Conservation (phyloP, 1,140 invertebrate genomes). For the Chlorops oryzae region DNA sequence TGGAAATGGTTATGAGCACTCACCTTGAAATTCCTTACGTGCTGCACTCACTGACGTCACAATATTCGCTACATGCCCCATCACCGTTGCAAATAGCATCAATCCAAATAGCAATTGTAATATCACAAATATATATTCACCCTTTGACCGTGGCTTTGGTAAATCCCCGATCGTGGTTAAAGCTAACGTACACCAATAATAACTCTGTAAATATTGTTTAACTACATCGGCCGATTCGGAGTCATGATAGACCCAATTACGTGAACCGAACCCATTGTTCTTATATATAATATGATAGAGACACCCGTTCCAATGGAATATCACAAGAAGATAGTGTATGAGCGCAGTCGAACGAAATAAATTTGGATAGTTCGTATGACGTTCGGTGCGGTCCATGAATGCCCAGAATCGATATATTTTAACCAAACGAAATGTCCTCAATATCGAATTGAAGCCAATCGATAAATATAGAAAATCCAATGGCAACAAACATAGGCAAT, state of each 20-base stretch:
- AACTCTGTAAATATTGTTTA: constrained; percentile 93
- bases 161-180: constrained; percentile 84
- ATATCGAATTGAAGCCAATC: constrained; percentile 95
- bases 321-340: constrained; percentile 93
- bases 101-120: constrained; percentile 83
- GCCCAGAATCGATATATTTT: constrained; percentile 98
- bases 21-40: constrained; percentile 93
- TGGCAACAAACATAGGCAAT: constrained; percentile 94
- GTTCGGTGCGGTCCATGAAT: constrained; percentile 95
- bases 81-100: constrained; percentile 83
- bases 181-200: constrained; percentile 96
- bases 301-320: constrained; percentile 99
- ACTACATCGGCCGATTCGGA: constrained; percentile 79
- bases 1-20: constrained; percentile 38
- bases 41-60: constrained; percentile 91
- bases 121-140: constrained; percentile 87
- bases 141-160: constrained; percentile 75
- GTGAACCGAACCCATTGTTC: constrained; percentile 86
- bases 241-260: constrained; percentile 83
- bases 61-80: constrained; percentile 92
- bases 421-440: constrained; percentile 92
- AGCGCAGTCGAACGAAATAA: constrained; percentile 89
- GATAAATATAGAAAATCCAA: constrained; percentile 97
- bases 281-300: constrained; percentile 93
- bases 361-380: constrained; percentile 98